These are phyloP conservation scores for Diploscapter pachys DNA, from an alignment of 1,140 invertebrate genomes.

Conservation along the genomic window DNA sequence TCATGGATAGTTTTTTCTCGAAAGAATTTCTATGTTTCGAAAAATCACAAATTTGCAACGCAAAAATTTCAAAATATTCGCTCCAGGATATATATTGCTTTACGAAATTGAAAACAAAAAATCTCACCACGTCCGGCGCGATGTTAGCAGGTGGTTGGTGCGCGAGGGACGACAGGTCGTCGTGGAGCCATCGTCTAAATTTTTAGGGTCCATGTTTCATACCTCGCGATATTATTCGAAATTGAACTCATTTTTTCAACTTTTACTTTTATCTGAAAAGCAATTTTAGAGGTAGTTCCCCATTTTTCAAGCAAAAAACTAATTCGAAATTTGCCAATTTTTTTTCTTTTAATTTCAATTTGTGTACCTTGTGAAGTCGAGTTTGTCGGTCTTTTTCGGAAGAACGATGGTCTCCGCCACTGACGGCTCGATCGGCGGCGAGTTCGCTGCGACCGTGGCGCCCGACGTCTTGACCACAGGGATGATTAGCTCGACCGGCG, in stretches of 20 bases:
- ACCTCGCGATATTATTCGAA: too few relatives aligned
- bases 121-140: conserved; percentile 17
- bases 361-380: conserved; percentile 50
- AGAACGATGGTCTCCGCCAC: conserved; percentile 56
- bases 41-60: neutral
- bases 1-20: neutral
- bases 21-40: too few relatives aligned
- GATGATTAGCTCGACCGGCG: conserved; percentile 29
- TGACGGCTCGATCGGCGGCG: conserved; percentile 38
- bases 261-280: too few relatives aligned
- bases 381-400: conserved; percentile 50
- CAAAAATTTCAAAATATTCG: neutral
- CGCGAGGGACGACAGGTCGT: conserved; percentile 24
- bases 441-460: neutral
- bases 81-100: too few relatives aligned
- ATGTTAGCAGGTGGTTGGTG: conserved; percentile 25
- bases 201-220: too few relatives aligned
- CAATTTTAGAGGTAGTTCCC: too few relatives aligned
- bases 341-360: too few relatives aligned
- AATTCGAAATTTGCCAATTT: too few relatives aligned
- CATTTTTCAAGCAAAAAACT: too few relatives aligned
- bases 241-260: too few relatives aligned
- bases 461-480: conserved; percentile 9
- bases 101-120: too few relatives aligned
- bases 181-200: conserved; percentile 38